These are phyloP conservation scores for Aphidoletes aphidimyza DNA, from an alignment of 2,888 invertebrate genomes.

Conservation along the genomic window DNA sequence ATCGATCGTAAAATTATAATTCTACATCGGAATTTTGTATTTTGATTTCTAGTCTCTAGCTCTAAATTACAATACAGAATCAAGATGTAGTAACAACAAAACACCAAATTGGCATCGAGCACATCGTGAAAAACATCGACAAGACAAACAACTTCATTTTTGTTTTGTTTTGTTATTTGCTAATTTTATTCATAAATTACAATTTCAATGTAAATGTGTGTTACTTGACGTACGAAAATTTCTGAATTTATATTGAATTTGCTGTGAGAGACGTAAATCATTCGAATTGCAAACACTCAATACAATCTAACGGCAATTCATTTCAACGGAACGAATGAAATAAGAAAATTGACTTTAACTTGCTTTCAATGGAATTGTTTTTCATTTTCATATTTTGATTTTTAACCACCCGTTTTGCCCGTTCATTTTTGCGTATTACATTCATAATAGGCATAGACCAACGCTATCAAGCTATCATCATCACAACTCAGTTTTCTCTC, in stretches of 20 bases:
- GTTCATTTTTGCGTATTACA: background rate
- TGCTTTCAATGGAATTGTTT: slow-evolving; percentile 46
- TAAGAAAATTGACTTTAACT: slow-evolving; percentile 25
- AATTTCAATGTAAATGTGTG: background rate
- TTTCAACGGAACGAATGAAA: background rate
- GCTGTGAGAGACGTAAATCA: background rate
- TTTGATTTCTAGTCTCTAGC: too few species aligned
- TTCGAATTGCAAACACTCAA: background rate
- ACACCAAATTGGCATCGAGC: background rate
- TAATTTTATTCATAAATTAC: slow-evolving; percentile 29
- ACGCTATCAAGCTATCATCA: slow-evolving; percentile 7
- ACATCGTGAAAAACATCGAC: background rate
- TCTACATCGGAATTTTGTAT: background rate
- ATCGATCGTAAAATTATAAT: background rate
- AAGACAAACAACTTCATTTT: slow-evolving; percentile 17
- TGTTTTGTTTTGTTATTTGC: too few species aligned
- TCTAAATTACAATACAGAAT: too few species aligned
- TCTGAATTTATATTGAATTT: too few species aligned
- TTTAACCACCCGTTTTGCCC: background rate
- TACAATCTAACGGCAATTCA: background rate
- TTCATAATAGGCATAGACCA: background rate
- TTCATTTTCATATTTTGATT: slow-evolving; percentile 20
- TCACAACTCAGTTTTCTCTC: background rate
- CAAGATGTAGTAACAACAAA: background rate
- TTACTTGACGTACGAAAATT: too few species aligned